phyloP scores from a whole-genome alignment of 2,113 vertebrate species.

The Prunella fulvescens region DNA sequence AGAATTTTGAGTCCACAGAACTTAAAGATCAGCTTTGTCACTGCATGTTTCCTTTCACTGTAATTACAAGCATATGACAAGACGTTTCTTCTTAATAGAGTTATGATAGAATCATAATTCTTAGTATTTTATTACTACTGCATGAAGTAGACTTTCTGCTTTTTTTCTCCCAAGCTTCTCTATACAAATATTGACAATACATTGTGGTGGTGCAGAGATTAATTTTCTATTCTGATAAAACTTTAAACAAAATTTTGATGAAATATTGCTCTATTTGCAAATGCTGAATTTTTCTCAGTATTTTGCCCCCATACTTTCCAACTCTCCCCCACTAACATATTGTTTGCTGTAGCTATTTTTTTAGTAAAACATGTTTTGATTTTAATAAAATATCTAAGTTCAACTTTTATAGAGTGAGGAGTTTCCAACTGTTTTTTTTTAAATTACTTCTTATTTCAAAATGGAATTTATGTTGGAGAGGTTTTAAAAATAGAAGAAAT shows the following conservation, averaged over 20 bases:
- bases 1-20: not conserved
- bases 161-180: not conserved
- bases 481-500: constrained; percentile 41
- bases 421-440: constrained; percentile 18
- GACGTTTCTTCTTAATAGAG: not conserved
- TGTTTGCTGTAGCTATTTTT: not conserved
- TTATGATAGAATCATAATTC: not conserved
- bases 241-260: not conserved
- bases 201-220: not conserved
- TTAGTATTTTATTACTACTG: not conserved
- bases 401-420: constrained; percentile 1
- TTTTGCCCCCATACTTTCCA: not conserved
- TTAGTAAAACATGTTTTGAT: not conserved
- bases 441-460: constrained; percentile 9
- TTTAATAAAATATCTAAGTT: constrained; percentile 17
- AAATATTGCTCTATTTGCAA: not conserved
- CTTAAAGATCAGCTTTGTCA: not conserved
- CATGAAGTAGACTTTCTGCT: not conserved
- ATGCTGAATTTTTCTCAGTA: not conserved
- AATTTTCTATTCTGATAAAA: not conserved
- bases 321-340: not conserved
- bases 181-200: not conserved
- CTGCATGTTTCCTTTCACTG: not conserved
- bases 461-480: not conserved
- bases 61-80: not conserved